phyloP scores from a whole-genome alignment of 2,797 vertebrate genomes.

The Huso huso region DNA sequence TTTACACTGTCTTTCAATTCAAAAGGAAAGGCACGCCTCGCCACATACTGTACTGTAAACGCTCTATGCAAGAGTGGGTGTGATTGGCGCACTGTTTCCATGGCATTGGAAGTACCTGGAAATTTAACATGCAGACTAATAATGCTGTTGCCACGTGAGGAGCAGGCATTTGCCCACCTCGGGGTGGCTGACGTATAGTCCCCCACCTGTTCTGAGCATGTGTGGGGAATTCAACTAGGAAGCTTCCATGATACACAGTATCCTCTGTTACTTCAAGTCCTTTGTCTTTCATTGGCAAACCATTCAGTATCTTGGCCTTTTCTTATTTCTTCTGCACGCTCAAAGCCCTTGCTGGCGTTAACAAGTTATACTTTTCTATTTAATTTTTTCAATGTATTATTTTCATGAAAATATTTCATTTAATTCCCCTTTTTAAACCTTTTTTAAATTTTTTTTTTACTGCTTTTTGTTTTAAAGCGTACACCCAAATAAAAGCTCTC shows the following conservation, averaged over 20 bases:
- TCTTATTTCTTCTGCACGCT: constrained; percentile 70
- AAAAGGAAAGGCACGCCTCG: constrained; percentile 95
- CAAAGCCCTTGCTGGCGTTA: constrained; percentile 65
- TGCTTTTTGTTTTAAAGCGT: constrained; percentile 38
- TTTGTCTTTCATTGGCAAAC: constrained; percentile 58
- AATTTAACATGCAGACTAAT: constrained; percentile 63
- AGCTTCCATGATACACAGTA: constrained; percentile 69
- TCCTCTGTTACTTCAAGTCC: constrained; percentile 64
- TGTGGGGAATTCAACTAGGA: constrained; percentile 59
- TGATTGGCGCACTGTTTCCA: constrained; percentile 56
- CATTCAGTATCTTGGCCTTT: constrained; percentile 50
- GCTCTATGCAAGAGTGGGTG: constrained; percentile 99
- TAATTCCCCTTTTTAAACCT: constrained; percentile 43
- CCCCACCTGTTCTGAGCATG: constrained; percentile 55
- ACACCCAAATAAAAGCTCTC: constrained; percentile 79
- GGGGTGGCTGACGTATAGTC: constrained; percentile 57
- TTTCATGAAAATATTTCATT: constrained; percentile 14
- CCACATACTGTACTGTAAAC: constrained; percentile 99
- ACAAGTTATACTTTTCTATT: constrained; percentile 40
- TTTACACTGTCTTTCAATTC: constrained; percentile 97
- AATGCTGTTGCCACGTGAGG: constrained; percentile 61
- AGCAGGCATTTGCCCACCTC: constrained; percentile 57
- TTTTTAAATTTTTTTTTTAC: constrained; percentile 52
- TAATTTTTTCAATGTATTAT: constrained; percentile 42
- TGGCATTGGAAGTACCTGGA: constrained; percentile 62